Percentiles rank a stretch among this genome's conserved stretches.
phyloP scores from a whole-genome alignment of 2,888 invertebrate genomes.

The Papilio demoleus region DNA sequence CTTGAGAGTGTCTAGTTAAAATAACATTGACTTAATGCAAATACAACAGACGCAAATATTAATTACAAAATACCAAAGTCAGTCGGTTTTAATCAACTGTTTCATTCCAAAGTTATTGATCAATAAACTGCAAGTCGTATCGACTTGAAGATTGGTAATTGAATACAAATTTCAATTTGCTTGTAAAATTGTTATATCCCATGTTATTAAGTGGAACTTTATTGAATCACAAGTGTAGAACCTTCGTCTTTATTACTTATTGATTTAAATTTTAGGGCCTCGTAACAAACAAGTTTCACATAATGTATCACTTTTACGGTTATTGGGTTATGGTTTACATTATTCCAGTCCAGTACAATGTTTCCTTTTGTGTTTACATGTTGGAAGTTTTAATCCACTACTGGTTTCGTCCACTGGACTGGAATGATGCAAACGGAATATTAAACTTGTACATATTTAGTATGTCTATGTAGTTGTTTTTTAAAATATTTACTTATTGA shows the following conservation, averaged over 20 bases:
- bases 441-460: not conserved
- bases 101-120: not conserved
- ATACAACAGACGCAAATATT: too few relatives aligned
- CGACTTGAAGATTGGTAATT: not conserved
- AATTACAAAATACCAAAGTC: too few relatives aligned
- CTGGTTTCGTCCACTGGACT: too few relatives aligned
- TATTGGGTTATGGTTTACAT: not conserved
- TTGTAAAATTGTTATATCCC: constrained; percentile 7
- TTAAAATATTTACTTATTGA: not conserved
- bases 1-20: too few relatives aligned
- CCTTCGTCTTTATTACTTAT: constrained; percentile 13
- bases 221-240: constrained; percentile 6
- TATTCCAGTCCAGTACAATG: not conserved
- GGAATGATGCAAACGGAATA: too few relatives aligned
- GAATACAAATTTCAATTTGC: constrained; percentile 6
- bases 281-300: constrained; percentile 3
- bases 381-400: too few relatives aligned
- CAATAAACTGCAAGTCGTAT: not conserved
- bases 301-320: not conserved
- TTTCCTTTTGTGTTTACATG: not conserved
- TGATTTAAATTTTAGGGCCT: constrained; percentile 16
- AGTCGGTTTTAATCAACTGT: not conserved
- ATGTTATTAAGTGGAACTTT: constrained; percentile 10
- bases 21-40: too few relatives aligned
- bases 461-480: not conserved